These are phyloP conservation scores for Saxidomus purpurata DNA, from an alignment of 1,140 invertebrate species.

Conservation along the genomic window DNA sequence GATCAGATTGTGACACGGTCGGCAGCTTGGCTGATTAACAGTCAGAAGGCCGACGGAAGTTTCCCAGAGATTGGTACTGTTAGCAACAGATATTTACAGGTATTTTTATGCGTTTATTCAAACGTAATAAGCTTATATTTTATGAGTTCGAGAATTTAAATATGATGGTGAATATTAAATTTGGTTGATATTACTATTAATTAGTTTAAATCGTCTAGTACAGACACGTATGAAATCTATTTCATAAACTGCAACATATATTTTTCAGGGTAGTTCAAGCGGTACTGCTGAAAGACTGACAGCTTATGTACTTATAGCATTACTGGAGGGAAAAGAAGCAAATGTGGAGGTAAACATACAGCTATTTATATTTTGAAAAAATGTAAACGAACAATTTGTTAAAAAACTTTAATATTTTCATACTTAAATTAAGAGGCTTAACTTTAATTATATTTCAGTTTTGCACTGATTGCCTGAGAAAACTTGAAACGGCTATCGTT, in stretches of 20 bases:
- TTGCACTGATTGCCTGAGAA: neutral
- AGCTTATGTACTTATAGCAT: neutral
- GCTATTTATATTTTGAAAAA: no score
- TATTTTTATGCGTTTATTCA: no score
- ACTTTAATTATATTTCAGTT: no score
- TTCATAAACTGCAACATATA: neutral
- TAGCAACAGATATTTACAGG: neutral
- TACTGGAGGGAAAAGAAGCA: neutral
- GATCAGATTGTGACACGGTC: neutral
- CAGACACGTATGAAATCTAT: neutral
- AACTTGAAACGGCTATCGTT: neutral
- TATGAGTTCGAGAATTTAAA: no score
- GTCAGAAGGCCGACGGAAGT: conserved; percentile 7
- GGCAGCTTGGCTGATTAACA: neutral
- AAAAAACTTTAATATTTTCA: no score
- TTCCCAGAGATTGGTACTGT: neutral
- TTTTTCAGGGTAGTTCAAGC: neutral
- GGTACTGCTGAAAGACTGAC: neutral
- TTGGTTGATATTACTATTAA: no score
- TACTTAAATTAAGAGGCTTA: no score
- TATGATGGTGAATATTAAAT: no score
- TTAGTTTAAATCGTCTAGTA: no score
- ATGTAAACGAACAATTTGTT: no score
- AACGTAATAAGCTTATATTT: neutral
- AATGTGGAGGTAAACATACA: no score